Percentiles rank a stretch among this genome's conserved stretches.
Conservation (phyloP, 2,888 invertebrate species). For the Melieria crassipennis region DNA sequence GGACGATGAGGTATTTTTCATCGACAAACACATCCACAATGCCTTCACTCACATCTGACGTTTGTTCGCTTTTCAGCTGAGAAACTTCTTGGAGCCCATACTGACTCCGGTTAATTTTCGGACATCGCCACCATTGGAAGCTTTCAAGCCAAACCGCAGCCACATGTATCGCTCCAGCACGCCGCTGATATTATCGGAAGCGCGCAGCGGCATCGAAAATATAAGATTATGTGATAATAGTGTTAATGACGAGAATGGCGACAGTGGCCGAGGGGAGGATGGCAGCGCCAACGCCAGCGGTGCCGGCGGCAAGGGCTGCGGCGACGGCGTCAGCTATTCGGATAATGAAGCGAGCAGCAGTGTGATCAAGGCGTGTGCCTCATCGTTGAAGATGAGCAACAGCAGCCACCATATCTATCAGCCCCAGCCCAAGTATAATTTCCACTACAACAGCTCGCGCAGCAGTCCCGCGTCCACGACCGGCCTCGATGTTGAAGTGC, state of each 20-base stretch:
- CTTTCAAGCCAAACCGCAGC: constrained; percentile 77
- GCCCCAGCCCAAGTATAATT: constrained; percentile 64
- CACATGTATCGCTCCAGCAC: constrained; percentile 67
- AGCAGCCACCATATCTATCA: constrained; percentile 65
- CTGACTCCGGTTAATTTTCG: constrained; percentile 90
- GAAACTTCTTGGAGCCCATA: constrained; percentile 72
- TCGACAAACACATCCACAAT: background rate
- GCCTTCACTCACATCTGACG: background rate
- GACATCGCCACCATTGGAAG: constrained; percentile 90
- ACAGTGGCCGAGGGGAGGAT: constrained; percentile 50
- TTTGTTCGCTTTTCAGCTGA: constrained; percentile 65
- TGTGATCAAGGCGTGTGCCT: constrained; percentile 55
- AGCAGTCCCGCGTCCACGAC: constrained; percentile 65
- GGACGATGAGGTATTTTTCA: constrained; percentile 62
- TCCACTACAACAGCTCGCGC: constrained; percentile 64
- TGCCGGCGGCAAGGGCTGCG: constrained; percentile 42
- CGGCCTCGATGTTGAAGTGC: constrained; percentile 64
- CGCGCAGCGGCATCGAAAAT: constrained; percentile 67
- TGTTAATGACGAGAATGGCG: constrained; percentile 64
- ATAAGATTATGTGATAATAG: constrained; percentile 68
- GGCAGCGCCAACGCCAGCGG: constrained; percentile 47
- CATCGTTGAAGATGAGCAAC: constrained; percentile 62
- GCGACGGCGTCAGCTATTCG: constrained; percentile 41
- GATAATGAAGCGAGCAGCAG: constrained; percentile 51
- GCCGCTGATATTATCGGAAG: constrained; percentile 66